These are phyloP conservation scores for Drosophila melanosoma DNA, from an alignment of 2,888 invertebrate genomes.

Conservation along the genomic window DNA sequence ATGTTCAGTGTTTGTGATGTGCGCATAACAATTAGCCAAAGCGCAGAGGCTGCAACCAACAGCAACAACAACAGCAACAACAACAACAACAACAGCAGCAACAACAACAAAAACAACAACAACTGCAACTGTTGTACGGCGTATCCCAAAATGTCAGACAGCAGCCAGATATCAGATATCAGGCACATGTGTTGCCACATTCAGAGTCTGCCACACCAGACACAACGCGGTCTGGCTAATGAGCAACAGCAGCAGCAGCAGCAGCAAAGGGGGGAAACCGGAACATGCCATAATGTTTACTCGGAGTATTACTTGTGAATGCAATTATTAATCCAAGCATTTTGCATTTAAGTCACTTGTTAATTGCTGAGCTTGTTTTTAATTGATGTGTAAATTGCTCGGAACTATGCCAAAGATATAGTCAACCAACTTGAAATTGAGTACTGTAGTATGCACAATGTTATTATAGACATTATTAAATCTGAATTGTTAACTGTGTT, in stretches of 20 bases:
- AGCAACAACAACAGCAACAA: background rate
- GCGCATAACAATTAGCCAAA: conserved; percentile 74
- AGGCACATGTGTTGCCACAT: conserved; percentile 70
- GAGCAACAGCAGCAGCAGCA: conserved; percentile 14
- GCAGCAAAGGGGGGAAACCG: too few relatives aligned
- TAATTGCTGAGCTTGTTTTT: background rate
- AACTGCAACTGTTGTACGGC: conserved; percentile 27
- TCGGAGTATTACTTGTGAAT: background rate
- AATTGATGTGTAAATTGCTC: background rate
- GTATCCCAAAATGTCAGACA: conserved; percentile 49
- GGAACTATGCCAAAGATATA: background rate
- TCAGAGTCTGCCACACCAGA: conserved; percentile 23
- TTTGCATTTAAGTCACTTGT: background rate
- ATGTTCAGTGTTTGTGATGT: conserved; percentile 49
- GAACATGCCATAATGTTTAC: background rate
- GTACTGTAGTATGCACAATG: background rate
- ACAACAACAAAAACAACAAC: background rate
- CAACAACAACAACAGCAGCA: background rate
- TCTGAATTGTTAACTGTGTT: background rate
- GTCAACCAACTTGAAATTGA: background rate
- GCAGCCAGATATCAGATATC: conserved; percentile 74
- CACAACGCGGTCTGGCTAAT: conserved; percentile 46
- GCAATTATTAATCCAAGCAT: background rate
- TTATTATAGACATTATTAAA: background rate
- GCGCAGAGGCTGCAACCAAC: conserved; percentile 47